Evolutionary conservation across 2,888 invertebrate species (phyloP), one percentile per base, ranked within the genome.

Genomic region (Dasypogon diadema): DNA sequence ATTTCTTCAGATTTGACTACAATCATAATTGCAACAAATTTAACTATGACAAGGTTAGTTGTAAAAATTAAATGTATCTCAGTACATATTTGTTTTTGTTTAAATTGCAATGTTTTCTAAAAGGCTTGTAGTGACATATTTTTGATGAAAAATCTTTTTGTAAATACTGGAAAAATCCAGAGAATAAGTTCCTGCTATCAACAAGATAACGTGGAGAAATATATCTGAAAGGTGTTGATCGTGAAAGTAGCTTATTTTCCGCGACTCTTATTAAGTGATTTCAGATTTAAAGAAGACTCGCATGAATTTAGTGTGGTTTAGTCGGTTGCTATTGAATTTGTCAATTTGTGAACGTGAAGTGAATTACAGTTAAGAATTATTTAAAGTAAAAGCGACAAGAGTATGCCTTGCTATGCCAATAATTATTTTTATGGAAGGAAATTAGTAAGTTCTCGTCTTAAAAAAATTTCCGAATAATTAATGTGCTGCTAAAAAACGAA

Each of bases 21-120:
- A 70, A 70, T 70, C 70, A 70, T 34, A 70, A 70, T 46, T 54
- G 18, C 34, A 51, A 18, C 54, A 51, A 70, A 70, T 21, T 70
- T 12, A 18, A 6, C n/a, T 2, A 12, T 34, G 70, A 54, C 18
- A 54, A 70, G 70, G 70, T 70, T 70, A 2, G 70, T 46, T n/a
- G 10, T 34, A 18, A 12, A 26, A 34, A 54, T 54, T 70, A 30
- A 10, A n/a, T 30, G 48, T 48, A 14, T 48, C 30, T 21, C 42
- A 14, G 14, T 30, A 8, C 30, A 5, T 30, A 30, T n/a, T n/a
- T n/a, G n/a, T n/a, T n/a, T n/a, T n/a, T n/a, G n/a, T n/a, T n/a
- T n/a, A n/a, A n/a, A n/a, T n/a, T n/a, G n/a, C n/a, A n/a, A n/a
- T n/a, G n/a, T n/a, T n/a, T n/a, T n/a, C n/a, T n/a, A n/a, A n/a